Evolutionary conservation across 2,113 vertebrate genomes (phyloP), one percentile per base, ranked within the genome.

Genomic region (Megaptera novaeangliae): DNA sequence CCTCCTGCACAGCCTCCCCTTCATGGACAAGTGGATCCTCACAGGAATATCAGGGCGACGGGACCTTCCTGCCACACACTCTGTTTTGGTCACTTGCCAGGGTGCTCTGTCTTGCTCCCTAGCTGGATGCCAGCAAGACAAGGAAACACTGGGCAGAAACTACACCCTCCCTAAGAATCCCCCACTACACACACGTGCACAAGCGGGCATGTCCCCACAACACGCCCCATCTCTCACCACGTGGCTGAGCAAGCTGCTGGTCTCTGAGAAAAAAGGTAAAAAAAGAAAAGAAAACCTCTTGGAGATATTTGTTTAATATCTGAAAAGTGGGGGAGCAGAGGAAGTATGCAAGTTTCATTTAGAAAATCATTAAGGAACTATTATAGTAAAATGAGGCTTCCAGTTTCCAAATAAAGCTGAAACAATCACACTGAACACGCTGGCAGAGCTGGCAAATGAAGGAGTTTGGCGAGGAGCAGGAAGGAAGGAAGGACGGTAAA

Each of bases 361-460:
- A 97, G 96, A 97, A 96, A 96, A 97, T 87, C 97, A 96, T 97
- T 89, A 95, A 95, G 94, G 85, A 94, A 95, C 80, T 89, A 95
- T 96, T 93, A 93, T 93, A 92, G 91, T 96, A 95, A 97, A 97
- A 95, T 44, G 89, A 97, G 86, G 95, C 78, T 97, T 93, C 91
- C 68, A 34, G 39, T 93, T 95, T 96, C 97, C 96, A 97, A 97
- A 96, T 96, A 94, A 97, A 94, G 92, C 91, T 6, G 44, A 63
- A 92, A 91, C 78, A 49, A 94, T 90, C 66, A 41, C 64, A 81
- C 25, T 5, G 86, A 95, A 87, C 34, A 86, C 57, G 59, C 64
- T 15, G 64, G 91, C 72, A 74, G 86, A 2, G 46, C 34, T 83
- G 74, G 91, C 21, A 3, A 68, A 74, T 11, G 59, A 71, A 75